These are phyloP conservation scores for Tigriopus japonicus DNA, from an alignment of 1,140 invertebrate species.

Conservation along the genomic window DNA sequence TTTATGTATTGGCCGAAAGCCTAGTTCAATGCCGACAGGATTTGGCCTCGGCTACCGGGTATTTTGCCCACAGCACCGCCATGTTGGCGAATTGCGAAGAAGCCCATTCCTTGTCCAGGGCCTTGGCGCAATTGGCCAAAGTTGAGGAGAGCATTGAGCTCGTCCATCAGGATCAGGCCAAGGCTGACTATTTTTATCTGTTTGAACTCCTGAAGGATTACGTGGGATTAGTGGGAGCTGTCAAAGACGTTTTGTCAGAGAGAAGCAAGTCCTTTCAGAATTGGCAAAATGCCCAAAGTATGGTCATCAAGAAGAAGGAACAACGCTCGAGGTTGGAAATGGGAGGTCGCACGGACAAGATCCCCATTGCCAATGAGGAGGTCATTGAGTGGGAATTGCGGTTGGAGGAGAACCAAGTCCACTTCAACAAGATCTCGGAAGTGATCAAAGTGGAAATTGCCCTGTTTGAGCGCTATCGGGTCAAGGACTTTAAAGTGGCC, in stretches of 20 bases:
- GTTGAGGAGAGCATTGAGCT: conserved; percentile 4
- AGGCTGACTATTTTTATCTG: conserved; percentile 81
- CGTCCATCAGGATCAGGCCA: conserved; percentile 50
- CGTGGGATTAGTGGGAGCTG: conserved; percentile 69
- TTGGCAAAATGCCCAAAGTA: conserved; percentile 91
- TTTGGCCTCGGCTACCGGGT: conserved; percentile 51
- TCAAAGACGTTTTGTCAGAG: conserved; percentile 95
- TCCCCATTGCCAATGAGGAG: conserved; percentile 32
- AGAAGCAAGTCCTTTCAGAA: conserved; percentile 92
- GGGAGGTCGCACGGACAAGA: conserved; percentile 65
- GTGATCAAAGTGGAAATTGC: conserved; percentile 92
- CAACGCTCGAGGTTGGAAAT: conserved; percentile 78
- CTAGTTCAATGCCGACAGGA: conserved; percentile 71
- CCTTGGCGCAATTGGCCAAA: conserved; percentile 3
- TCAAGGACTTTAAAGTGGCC: conserved; percentile 73
- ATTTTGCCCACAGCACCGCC: conserved; percentile 68
- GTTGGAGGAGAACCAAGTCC: conserved; percentile 83
- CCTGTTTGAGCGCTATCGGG: conserved; percentile 65
- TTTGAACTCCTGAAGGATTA: conserved; percentile 91
- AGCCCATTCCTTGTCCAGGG: neutral
- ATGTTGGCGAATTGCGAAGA: conserved; percentile 35
- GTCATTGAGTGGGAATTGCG: conserved; percentile 68
- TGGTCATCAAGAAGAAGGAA: conserved; percentile 82
- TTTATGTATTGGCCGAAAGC: conserved; percentile 70
- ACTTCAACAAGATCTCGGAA: conserved; percentile 87